phyloP scores from a whole-genome alignment of 2,888 invertebrate species.

The Ophion slaviceki region DNA sequence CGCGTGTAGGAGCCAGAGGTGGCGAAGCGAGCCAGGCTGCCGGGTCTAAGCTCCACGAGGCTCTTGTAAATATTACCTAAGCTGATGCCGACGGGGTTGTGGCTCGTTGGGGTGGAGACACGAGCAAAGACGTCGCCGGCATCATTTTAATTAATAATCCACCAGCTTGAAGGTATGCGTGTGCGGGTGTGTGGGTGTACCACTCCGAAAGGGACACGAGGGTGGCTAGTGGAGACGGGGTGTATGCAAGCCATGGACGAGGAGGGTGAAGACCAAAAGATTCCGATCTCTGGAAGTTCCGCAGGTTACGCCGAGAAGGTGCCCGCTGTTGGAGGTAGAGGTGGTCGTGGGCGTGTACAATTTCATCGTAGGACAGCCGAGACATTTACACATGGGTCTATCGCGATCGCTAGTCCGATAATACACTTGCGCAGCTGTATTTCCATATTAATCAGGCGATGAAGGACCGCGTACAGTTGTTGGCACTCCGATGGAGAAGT shows the following conservation, averaged over 20 bases:
- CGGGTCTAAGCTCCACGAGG: constrained; percentile 40
- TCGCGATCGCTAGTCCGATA: constrained; percentile 40
- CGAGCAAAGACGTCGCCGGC: constrained; percentile 59
- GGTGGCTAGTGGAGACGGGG: constrained; percentile 26
- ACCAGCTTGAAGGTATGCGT: neutral
- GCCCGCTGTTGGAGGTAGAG: neutral
- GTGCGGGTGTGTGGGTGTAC: constrained; percentile 13
- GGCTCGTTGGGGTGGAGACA: constrained; percentile 42
- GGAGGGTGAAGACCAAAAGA: neutral
- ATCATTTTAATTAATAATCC: constrained; percentile 70
- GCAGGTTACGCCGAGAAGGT: constrained; percentile 42
- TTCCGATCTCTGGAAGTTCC: constrained; percentile 57
- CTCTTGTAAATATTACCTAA: constrained; percentile 66
- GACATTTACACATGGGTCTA: constrained; percentile 9
- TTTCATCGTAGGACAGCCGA: constrained; percentile 39
- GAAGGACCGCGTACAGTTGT: constrained; percentile 1
- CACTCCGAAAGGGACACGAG: constrained; percentile 45
- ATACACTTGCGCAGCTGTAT: constrained; percentile 8
- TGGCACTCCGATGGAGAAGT: neutral
- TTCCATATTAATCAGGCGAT: constrained; percentile 18
- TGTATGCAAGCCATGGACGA: constrained; percentile 13
- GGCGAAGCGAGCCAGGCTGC: constrained; percentile 10
- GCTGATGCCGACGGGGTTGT: constrained; percentile 36
- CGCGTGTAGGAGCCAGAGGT: constrained; percentile 34
- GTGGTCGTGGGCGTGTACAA: constrained; percentile 20